Percentiles rank a stretch among this genome's conserved stretches.
Evolutionary conservation across 2,113 vertebrate genomes (phyloP).

Genomic region (Etheostoma cragini): DNA sequence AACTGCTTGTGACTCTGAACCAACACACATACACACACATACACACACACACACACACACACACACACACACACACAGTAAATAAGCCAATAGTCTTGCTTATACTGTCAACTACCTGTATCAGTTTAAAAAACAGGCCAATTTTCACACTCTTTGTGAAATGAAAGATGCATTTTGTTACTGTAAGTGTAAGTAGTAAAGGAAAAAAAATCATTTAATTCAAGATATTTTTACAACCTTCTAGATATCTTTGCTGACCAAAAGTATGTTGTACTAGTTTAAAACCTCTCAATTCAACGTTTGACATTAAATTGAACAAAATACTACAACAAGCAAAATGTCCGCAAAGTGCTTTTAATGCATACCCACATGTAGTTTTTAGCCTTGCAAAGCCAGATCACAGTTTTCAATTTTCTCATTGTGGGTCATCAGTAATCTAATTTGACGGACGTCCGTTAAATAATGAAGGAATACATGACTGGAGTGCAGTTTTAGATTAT

Average conservation of each 20-base stretch:
- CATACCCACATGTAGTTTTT: background rate
- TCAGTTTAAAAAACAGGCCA: background rate
- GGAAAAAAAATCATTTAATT: background rate
- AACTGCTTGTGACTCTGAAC: slow-evolving; percentile 23
- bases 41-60: background rate
- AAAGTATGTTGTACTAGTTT: background rate
- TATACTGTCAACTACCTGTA: background rate
- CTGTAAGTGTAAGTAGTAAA: background rate
- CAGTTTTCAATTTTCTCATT: background rate
- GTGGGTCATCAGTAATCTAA: background rate
- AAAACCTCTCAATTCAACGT: background rate
- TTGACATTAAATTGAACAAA: slow-evolving; percentile 5
- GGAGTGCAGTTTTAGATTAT: slow-evolving; percentile 2
- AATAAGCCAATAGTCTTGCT: slow-evolving; percentile 19
- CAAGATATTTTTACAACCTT: slow-evolving; percentile 3
- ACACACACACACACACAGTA: background rate
- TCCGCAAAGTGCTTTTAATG: background rate
- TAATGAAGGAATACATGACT: slow-evolving; percentile 3
- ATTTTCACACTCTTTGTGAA: slow-evolving; percentile 13
- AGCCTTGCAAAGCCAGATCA: background rate
- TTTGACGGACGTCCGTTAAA: background rate
- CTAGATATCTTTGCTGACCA: background rate
- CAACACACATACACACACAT: background rate
- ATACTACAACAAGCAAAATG: background rate
- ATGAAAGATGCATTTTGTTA: background rate